Percentiles rank a stretch among this genome's conserved stretches.
Conservation (phyloP, 30 jellyfish, hydroid and myxozoan species). For the Pseudorhiza aurosa region DNA sequence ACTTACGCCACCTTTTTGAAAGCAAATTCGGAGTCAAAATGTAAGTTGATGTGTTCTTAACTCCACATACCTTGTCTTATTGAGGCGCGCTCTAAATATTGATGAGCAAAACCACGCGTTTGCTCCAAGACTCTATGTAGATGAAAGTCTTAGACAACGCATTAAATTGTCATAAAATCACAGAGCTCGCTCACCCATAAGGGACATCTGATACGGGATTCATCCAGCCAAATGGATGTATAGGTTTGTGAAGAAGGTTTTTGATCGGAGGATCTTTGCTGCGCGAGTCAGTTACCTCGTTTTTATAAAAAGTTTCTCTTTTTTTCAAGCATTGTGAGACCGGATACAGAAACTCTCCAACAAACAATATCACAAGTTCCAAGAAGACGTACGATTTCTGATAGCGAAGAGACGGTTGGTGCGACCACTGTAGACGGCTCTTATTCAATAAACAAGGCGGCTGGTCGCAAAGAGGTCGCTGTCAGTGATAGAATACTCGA, state of each 20-base stretch:
- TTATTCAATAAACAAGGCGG: neutral
- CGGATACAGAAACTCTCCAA: constrained; percentile 64
- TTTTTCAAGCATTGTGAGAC: constrained; percentile 33
- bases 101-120: no score
- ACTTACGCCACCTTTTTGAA: constrained; percentile 77
- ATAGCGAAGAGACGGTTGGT: constrained; percentile 23
- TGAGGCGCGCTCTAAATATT: no score
- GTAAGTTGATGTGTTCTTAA: no score
- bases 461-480: constrained; percentile 23
- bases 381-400: constrained; percentile 31
- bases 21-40: constrained; percentile 81
- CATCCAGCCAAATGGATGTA: neutral
- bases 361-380: constrained; percentile 59
- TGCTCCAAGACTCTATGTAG: no score
- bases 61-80: no score
- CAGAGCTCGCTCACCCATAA: no score
- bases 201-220: neutral
- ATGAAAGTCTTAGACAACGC: no score
- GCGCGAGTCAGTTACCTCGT: no score
- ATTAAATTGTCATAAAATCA: no score
- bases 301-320: neutral
- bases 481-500: constrained; percentile 17
- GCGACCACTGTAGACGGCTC: neutral
- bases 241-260: neutral
- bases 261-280: no score